Conservation (phyloP, 1,140 invertebrate genomes). For the Calephelis virginiensis region DNA sequence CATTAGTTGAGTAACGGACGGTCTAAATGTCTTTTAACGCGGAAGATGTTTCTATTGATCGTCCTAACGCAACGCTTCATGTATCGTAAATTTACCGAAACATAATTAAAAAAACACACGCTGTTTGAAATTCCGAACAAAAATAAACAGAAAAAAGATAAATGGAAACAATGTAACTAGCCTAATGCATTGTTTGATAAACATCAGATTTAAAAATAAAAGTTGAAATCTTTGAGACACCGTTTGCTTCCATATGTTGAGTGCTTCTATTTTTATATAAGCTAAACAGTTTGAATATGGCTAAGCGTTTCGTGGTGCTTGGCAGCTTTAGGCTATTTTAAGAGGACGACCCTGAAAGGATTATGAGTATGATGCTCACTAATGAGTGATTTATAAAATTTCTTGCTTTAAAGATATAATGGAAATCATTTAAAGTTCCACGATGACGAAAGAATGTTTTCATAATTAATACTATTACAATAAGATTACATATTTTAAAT, state of each 20-base stretch:
- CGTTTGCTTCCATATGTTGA: constrained; percentile 41
- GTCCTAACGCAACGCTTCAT: constrained; percentile 22
- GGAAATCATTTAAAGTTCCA: background rate
- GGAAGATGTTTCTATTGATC: constrained; percentile 23
- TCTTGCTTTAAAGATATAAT: background rate
- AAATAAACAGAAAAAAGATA: constrained; percentile 34
- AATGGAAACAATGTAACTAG: constrained; percentile 36
- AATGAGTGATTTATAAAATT: background rate
- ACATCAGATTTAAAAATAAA: constrained; percentile 51
- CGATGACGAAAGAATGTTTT: too few species aligned
- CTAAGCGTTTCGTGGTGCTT: constrained; percentile 53
- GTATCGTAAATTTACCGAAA: constrained; percentile 32
- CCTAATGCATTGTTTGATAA: constrained; percentile 65
- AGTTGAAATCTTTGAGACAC: constrained; percentile 35
- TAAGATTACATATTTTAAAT: too few species aligned
- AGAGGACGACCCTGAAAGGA: constrained; percentile 50
- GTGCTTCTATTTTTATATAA: constrained; percentile 63
- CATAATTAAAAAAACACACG: constrained; percentile 34
- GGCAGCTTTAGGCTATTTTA: constrained; percentile 54
- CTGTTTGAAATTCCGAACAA: constrained; percentile 25
- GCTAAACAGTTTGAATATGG: constrained; percentile 56
- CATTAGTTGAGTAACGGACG: constrained; percentile 27
- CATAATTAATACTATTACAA: too few species aligned
- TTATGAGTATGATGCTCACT: constrained; percentile 33
- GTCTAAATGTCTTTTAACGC: constrained; percentile 21